Percentiles rank a stretch among this genome's conserved stretches.
Evolutionary conservation across 2,888 invertebrate species (phyloP).

Genomic region (Trissolcus japonicus): DNA sequence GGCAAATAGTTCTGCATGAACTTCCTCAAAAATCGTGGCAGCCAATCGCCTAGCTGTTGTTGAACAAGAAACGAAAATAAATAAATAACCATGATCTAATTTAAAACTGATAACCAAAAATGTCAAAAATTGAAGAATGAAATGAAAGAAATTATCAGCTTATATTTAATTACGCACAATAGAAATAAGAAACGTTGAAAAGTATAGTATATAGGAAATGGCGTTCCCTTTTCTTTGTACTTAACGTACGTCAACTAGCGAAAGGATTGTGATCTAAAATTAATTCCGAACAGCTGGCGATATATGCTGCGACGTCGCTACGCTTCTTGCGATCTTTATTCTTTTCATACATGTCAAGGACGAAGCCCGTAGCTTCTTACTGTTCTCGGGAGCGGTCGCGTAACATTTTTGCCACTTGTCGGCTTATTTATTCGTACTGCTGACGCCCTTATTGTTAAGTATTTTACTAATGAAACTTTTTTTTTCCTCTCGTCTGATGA

Average conservation of each 20-base stretch:
- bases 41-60: conserved; percentile 21
- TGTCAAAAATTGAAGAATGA: neutral
- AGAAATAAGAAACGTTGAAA: neutral
- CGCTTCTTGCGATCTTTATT: conserved; percentile 55
- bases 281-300: conserved; percentile 73
- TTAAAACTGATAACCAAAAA: neutral
- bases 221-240: neutral
- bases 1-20: conserved; percentile 28
- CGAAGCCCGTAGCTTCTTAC: conserved; percentile 53
- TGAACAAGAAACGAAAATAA: conserved; percentile 6
- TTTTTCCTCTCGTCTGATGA: neutral
- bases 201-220: neutral
- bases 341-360: conserved; percentile 62
- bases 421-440: conserved; percentile 13
- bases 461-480: no score
- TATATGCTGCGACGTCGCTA: conserved; percentile 43
- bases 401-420: conserved; percentile 47
- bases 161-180: neutral
- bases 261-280: conserved; percentile 70
- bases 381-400: conserved; percentile 53
- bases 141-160: neutral
- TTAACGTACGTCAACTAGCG: neutral
- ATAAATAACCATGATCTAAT: neutral
- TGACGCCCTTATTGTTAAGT: conserved; percentile 8
- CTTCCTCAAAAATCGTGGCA: conserved; percentile 36